These are phyloP conservation scores for Chrysomela aeneicollis DNA, from an alignment of 2,888 invertebrate genomes.

Conservation along the genomic window DNA sequence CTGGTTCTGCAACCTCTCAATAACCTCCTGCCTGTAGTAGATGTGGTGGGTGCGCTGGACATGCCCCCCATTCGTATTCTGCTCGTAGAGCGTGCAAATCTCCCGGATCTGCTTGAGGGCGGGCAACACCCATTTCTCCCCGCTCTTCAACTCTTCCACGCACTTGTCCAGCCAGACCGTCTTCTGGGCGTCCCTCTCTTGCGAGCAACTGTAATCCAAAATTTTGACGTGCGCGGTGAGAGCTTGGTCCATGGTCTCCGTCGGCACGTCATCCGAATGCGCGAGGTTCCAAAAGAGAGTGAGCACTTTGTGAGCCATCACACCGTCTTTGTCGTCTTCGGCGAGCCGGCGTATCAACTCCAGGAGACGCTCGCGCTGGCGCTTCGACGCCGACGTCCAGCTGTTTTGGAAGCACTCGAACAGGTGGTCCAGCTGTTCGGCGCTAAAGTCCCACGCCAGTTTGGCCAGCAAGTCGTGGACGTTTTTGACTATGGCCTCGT, in stretches of 20 bases:
- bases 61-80: conserved; percentile 70
- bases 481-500: conserved; percentile 98
- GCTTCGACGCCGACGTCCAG: conserved; percentile 95
- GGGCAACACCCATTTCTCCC: conserved; percentile 92
- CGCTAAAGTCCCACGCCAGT: conserved; percentile 97
- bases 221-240: conserved; percentile 95
- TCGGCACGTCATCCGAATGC: conserved; percentile 94
- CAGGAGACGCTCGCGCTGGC: conserved; percentile 93
- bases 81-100: conserved; percentile 94
- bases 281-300: conserved; percentile 97
- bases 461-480: conserved; percentile 96
- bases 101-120: conserved; percentile 95
- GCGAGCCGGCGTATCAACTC: conserved; percentile 94
- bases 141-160: conserved; percentile 90
- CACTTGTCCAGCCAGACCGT: conserved; percentile 92
- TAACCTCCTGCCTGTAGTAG: conserved; percentile 67
- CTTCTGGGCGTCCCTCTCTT: conserved; percentile 93
- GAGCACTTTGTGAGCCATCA: conserved; percentile 97
- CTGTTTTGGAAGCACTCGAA: conserved; percentile 95
- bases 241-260: conserved; percentile 97
- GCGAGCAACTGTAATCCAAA: conserved; percentile 96
- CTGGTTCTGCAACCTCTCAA: conserved; percentile 89
- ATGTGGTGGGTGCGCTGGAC: conserved; percentile 66
- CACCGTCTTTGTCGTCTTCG: conserved; percentile 98
- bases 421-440: conserved; percentile 95